These are phyloP conservation scores for Keiferia lycopersicella DNA, from an alignment of 2,888 invertebrate genomes.

Conservation along the genomic window DNA sequence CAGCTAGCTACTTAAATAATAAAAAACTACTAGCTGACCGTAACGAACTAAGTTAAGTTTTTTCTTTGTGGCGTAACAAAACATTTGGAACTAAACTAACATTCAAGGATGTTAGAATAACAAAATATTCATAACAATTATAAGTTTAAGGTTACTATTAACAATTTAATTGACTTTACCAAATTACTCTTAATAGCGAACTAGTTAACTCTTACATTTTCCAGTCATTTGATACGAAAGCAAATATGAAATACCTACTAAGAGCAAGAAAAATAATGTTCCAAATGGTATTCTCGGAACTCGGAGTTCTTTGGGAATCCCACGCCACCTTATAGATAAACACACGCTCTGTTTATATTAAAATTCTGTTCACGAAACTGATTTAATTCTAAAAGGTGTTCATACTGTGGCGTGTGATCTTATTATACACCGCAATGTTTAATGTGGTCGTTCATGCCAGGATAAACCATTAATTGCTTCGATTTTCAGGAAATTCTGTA, in stretches of 20 bases:
- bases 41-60: background rate
- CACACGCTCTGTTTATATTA: background rate
- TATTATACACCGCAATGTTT: too few relatives aligned
- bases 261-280: slow-evolving; percentile 13
- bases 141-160: background rate
- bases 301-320: slow-evolving; percentile 11
- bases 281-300: slow-evolving; percentile 10
- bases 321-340: background rate
- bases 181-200: background rate
- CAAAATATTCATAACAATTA: background rate
- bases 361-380: slow-evolving; percentile 5
- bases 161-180: background rate
- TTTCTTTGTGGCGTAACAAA: background rate
- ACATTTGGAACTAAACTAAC: background rate
- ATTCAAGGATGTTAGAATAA: slow-evolving; percentile 8
- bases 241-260: background rate
- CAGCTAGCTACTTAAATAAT: background rate
- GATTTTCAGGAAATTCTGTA: too few relatives aligned
- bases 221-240: background rate
- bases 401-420: background rate
- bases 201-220: background rate
- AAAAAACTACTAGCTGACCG: background rate
- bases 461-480: too few relatives aligned
- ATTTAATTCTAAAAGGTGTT: slow-evolving; percentile 14
- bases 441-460: too few relatives aligned